These are phyloP conservation scores for Periophthalmodon schlosseri DNA, from an alignment of 2,113 vertebrate species.

Conservation along the genomic window DNA sequence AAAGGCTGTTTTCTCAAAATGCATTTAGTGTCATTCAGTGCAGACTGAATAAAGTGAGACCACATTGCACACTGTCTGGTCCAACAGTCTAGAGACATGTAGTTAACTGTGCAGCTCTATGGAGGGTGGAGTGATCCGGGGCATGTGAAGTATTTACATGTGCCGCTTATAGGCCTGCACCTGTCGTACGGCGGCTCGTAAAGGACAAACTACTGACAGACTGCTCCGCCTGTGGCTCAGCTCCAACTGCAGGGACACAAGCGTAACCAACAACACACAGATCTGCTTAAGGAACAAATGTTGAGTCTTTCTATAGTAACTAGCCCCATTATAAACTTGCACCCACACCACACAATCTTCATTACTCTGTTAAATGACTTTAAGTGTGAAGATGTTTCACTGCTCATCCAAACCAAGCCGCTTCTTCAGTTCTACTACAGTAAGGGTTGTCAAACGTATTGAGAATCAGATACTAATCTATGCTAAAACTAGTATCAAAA, in stretches of 20 bases:
- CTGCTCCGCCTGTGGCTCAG: not conserved
- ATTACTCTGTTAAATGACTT: too few relatives aligned
- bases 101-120: not conserved
- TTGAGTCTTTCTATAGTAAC: not conserved
- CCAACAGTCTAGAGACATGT: not conserved
- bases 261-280: too few relatives aligned
- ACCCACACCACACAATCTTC: too few relatives aligned
- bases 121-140: not conserved
- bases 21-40: not conserved
- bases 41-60: not conserved
- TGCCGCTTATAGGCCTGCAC: not conserved
- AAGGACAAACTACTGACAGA: not conserved
- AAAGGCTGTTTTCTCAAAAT: too few relatives aligned
- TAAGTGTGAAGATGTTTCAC: too few relatives aligned
- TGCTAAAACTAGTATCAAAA: too few relatives aligned
- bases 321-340: too few relatives aligned
- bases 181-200: not conserved
- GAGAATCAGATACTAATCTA: too few relatives aligned
- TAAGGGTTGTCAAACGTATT: too few relatives aligned
- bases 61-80: not conserved
- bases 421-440: too few relatives aligned
- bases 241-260: not conserved
- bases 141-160: slow-evolving; percentile 2
- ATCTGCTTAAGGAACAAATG: not conserved
- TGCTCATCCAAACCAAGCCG: too few relatives aligned